Base-by-base conservation (phyloP, 2,797 vertebrate genomes). In the Avahi laniger region DNA sequence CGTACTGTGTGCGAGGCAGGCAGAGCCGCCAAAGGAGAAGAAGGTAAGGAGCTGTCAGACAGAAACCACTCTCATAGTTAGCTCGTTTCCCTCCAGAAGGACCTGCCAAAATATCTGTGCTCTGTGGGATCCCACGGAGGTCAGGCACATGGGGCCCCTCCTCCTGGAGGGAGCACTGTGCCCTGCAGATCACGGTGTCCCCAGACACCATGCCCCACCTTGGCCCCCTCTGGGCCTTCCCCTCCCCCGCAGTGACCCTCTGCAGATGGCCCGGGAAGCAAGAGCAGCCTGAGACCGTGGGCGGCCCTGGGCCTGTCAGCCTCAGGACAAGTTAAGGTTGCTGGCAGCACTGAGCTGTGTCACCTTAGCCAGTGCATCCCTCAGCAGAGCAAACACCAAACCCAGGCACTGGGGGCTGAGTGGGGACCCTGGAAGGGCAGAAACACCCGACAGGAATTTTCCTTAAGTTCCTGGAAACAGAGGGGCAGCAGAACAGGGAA, bases 291-390 rank as follows among this genome's bases (percentile, higher is more conserved):
- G 95, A 95, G 87, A 89, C 22, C 13, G 28, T 46, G 63, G 94
- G 97, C 93, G 87, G 89, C 95, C 89, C 95, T 91, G 18, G 57
- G 43, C 95, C 97, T 67, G 2, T 86, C 78, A 61, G 63, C 79
- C 89, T 96, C 93, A 95, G 97, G 96, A 96, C 98, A 96, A 97
- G 92, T 93, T 97, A 91, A 98, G 89, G 85, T 95, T 97, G 85
- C 97, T 97, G 94, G 95, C 97, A 97, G 72, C 90, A 79, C 85
- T 86, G 28, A 65, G 17, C 93, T 93, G 13, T 2, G 0, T 93
- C 70, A 33, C 72, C 33, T 97, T 94, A 91, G 97, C 94, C 73
- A 2, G 75, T 59, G 72, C 73, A 97, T 69, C 1, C 28, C 96
- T 96, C 93, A 63, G 78, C 95, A 96, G 96, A 96, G 81, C 96